Percentiles rank a stretch among this genome's conserved stretches.
These are phyloP conservation scores for Gila orcuttii DNA, from an alignment of 2,113 vertebrate genomes.

Conservation along the genomic window DNA sequence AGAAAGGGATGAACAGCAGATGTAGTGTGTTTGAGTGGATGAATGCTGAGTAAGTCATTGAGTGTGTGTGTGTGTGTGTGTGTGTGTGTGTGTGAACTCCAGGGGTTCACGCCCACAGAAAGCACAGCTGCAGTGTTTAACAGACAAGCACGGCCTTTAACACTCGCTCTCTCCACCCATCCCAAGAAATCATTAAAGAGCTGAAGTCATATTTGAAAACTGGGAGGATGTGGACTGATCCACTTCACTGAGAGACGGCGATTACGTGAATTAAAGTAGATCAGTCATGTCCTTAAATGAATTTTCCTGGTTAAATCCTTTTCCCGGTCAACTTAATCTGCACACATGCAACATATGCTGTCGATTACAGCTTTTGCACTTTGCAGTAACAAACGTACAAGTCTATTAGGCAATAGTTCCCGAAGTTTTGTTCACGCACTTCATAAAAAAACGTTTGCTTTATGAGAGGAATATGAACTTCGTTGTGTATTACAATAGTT, in stretches of 20 bases:
- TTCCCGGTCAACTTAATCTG: neutral
- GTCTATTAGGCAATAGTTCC: neutral
- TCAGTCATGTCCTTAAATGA: neutral
- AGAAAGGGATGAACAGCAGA: constrained; percentile 23
- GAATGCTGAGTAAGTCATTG: constrained; percentile 55
- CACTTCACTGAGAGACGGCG: neutral
- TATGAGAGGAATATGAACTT: neutral
- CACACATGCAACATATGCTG: neutral
- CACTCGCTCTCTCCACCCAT: constrained; percentile 2
- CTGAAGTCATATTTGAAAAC: constrained; percentile 5
- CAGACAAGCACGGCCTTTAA: constrained; percentile 27
- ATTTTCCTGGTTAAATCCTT: neutral
- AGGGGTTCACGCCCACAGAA: constrained; percentile 45
- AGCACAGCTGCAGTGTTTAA: constrained; percentile 50
- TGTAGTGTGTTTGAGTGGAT: constrained; percentile 47
- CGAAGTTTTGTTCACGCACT: too few species aligned
- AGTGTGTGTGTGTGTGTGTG: constrained; percentile 36
- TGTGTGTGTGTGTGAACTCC: constrained; percentile 38
- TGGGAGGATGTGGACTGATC: constrained; percentile 27
- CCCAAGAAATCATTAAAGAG: constrained; percentile 15
- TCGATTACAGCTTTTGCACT: neutral
- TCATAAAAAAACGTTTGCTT: too few species aligned
- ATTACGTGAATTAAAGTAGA: constrained; percentile 11
- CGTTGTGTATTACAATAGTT: neutral
- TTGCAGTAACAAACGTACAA: neutral